Percentiles rank a stretch among this genome's conserved stretches.
Conservation (phyloP, 2,888 invertebrate genomes). For the Lochmaea capreae region DNA sequence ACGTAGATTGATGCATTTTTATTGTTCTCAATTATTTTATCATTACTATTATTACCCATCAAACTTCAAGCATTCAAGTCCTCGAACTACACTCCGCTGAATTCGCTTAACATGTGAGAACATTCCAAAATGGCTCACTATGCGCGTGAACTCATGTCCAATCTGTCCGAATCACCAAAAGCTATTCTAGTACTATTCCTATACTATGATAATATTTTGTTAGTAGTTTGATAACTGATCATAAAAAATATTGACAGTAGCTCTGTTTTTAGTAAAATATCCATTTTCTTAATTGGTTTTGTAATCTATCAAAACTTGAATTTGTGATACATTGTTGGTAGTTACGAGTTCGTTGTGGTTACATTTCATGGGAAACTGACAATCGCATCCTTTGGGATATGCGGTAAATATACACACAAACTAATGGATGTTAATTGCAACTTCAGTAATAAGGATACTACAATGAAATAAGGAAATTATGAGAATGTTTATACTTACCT, state of each 20-base stretch:
- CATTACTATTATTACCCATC: too few species aligned
- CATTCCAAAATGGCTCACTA: too few species aligned
- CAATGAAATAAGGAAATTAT: neutral
- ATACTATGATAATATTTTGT: too few species aligned
- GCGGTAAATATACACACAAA: neutral
- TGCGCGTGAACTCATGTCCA: too few species aligned
- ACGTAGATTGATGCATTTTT: too few species aligned
- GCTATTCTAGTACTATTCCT: too few species aligned
- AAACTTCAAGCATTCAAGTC: too few species aligned
- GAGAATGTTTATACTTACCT: too few species aligned
- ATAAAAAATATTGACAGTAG: neutral
- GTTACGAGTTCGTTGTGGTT: neutral
- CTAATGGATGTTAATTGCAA: neutral
- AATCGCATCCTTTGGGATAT: neutral
- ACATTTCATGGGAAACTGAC: slow-evolving; percentile 6
- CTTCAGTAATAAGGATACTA: neutral
- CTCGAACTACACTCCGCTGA: too few species aligned
- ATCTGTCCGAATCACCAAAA: too few species aligned
- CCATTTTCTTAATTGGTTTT: neutral
- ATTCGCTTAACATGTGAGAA: too few species aligned
- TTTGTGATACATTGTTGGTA: neutral
- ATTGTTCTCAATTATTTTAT: too few species aligned
- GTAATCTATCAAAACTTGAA: neutral
- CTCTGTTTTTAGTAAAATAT: neutral
- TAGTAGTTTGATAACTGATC: neutral